Evolutionary conservation across 2,113 vertebrate genomes (phyloP).

Genomic region (Callipepla squamata): DNA sequence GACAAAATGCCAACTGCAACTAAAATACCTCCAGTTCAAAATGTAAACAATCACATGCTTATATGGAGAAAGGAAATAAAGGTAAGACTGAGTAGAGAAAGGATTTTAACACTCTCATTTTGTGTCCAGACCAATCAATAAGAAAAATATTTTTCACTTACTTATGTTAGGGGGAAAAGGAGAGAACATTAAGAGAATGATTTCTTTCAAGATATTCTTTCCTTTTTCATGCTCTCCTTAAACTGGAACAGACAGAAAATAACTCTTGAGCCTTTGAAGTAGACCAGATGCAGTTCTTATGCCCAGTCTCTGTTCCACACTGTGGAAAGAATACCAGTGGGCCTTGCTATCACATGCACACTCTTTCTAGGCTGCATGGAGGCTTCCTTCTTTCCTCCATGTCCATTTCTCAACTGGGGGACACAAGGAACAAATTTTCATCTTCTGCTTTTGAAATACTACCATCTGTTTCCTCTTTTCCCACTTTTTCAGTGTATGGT

Average conservation of each 20-base stretch:
- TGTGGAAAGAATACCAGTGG: background rate
- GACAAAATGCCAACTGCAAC: constrained; percentile 15
- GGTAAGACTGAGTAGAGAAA: background rate
- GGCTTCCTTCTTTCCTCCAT: background rate
- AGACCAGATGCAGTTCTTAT: constrained; percentile 12
- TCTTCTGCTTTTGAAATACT: background rate
- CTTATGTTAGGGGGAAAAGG: background rate
- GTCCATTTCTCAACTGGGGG: background rate
- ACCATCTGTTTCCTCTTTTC: background rate
- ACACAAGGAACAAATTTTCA: background rate
- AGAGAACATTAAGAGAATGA: background rate
- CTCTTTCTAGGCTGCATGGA: accelerated
- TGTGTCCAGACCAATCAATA: background rate
- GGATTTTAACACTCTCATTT: background rate
- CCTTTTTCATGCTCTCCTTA: constrained; percentile 27
- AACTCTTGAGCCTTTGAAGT: constrained; percentile 23
- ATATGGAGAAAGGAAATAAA: constrained; percentile 25
- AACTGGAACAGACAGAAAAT: constrained; percentile 1
- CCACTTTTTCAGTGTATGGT: background rate
- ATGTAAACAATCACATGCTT: constrained; percentile 26
- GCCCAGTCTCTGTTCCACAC: background rate
- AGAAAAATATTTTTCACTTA: background rate
- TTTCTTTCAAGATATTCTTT: constrained; percentile 17
- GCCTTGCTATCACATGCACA: background rate
- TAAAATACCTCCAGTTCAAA: constrained; percentile 33